Conservation (phyloP, 64 coral and sea anemone genomes). For the Stylophora pistillata region DNA sequence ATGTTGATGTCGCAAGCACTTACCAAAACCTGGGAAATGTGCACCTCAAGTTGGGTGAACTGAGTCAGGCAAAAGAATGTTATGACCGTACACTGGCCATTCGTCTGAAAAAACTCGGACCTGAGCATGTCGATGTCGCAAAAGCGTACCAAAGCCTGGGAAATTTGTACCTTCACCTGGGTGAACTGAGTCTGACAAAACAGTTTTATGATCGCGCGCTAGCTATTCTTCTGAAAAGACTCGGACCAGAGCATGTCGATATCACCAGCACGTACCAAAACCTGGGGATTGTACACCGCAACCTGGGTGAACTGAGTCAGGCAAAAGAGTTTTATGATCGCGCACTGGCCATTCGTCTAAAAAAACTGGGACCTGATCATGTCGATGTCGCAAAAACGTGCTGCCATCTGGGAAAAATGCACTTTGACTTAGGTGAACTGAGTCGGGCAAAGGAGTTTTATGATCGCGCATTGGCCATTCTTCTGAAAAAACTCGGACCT, state of each 20-base stretch:
- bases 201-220: background rate
- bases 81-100: background rate
- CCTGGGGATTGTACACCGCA: background rate
- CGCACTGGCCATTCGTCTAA: background rate
- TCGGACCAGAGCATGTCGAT: too few relatives aligned
- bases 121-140: background rate
- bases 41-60: too few relatives aligned
- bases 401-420: background rate
- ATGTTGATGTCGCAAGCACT: background rate
- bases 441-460: conserved; percentile 11
- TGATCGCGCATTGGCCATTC: background rate
- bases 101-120: background rate
- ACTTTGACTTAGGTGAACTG: background rate
- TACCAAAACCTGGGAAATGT: too few relatives aligned
- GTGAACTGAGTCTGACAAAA: background rate
- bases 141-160: background rate
- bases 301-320: background rate
- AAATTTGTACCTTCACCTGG: background rate
- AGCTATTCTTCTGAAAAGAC: background rate
- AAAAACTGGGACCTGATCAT: background rate
- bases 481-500: conserved; percentile 10
- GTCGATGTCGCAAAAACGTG: background rate
- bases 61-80: conserved; percentile 8
- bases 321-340: background rate
- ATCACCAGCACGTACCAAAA: too few relatives aligned